These are phyloP conservation scores for Rhopilema esculentum DNA, from an alignment of 30 jellyfish, hydroid and myxozoan species.

Conservation along the genomic window DNA sequence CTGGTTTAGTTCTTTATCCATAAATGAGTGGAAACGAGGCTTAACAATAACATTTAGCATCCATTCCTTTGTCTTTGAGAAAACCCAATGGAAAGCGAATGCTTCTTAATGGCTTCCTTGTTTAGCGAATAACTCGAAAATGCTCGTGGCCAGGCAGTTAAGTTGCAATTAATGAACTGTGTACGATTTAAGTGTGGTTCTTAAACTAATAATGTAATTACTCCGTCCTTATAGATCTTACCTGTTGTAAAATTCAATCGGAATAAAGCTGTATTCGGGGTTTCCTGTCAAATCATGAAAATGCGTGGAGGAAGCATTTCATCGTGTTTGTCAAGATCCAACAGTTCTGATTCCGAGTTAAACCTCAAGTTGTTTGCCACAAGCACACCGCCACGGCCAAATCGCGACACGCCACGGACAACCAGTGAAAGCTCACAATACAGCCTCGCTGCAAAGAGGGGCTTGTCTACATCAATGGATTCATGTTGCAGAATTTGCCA, in stretches of 20 bases:
- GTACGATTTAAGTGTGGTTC: not conserved
- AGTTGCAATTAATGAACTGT: not conserved
- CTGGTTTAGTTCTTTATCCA: too few relatives aligned
- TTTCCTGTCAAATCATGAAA: conserved; percentile 16
- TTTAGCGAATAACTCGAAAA: not conserved
- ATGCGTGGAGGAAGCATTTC: conserved; percentile 66
- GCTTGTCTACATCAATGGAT: conserved; percentile 43
- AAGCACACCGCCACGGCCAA: conserved; percentile 28
- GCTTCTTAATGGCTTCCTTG: not conserved
- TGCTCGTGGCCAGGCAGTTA: not conserved
- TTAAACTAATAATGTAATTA: not conserved
- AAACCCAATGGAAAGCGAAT: not conserved
- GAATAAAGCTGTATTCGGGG: too few relatives aligned
- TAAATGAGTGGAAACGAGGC: not conserved
- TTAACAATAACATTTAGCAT: not conserved
- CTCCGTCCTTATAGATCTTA: conserved; percentile 1
- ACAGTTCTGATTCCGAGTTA: conserved; percentile 54
- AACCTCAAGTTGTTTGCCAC: conserved; percentile 27
- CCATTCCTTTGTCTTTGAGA: not conserved
- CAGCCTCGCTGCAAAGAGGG: conserved; percentile 1
- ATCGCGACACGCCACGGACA: conserved; percentile 10
- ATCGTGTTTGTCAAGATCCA: conserved; percentile 66
- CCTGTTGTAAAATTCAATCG: conserved; percentile 27
- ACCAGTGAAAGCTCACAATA: conserved; percentile 25
- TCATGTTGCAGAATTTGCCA: conserved; percentile 73